Conservation (phyloP, 2,113 vertebrate species). For the Oenanthe oenanthe region DNA sequence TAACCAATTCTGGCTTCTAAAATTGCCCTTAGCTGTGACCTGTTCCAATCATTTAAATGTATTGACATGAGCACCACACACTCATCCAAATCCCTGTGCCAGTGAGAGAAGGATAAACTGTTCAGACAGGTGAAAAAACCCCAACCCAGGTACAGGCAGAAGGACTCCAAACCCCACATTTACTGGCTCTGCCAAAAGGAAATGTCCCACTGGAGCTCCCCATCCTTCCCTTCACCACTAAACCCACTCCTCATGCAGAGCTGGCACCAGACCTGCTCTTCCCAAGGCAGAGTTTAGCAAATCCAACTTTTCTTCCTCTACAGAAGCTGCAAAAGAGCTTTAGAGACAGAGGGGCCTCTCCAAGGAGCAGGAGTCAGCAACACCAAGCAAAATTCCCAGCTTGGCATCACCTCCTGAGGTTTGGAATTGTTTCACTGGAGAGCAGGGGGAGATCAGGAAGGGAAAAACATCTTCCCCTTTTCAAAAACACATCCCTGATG, state of each 20-base stretch:
- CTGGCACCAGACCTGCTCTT: neutral
- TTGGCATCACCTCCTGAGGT: neutral
- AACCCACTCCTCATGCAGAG: neutral
- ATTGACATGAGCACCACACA: neutral
- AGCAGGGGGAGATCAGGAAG: neutral
- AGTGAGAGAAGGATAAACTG: neutral
- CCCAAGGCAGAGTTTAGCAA: neutral
- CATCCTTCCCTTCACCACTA: neutral
- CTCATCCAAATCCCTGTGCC: neutral
- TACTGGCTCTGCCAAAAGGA: neutral
- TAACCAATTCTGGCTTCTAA: neutral
- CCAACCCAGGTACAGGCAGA: neutral
- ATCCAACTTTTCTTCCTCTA: neutral
- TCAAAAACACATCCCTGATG: neutral
- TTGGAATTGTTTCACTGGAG: neutral
- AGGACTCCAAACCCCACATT: neutral
- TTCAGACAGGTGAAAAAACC: neutral
- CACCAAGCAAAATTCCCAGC: neutral
- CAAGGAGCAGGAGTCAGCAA: neutral
- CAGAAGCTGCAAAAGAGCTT: neutral
- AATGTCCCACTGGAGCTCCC: neutral
- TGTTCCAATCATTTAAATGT: neutral
- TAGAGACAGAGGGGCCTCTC: neutral
- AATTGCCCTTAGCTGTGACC: neutral
- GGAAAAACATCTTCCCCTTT: rapidly evolving